Conservation (phyloP, 2,797 vertebrate species). For the Peromyscus attwateri region DNA sequence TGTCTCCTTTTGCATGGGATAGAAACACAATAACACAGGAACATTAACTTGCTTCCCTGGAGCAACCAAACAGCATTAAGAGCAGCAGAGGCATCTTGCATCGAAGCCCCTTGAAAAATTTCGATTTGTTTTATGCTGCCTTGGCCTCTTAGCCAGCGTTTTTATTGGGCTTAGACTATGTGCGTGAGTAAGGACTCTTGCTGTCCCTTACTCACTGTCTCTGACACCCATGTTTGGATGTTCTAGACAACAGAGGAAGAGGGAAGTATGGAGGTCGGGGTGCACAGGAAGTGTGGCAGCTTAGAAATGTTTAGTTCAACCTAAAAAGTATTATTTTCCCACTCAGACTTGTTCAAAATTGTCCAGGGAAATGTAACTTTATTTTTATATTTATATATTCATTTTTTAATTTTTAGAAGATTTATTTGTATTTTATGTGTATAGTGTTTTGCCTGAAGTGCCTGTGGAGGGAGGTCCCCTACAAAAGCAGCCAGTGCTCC, state of each 20-base stretch:
- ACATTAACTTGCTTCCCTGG: slow-evolving; percentile 68
- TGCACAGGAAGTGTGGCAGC: background rate
- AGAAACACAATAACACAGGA: slow-evolving; percentile 78
- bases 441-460: background rate
- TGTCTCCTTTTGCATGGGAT: slow-evolving; percentile 72
- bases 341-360: background rate
- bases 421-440: background rate
- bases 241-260: background rate
- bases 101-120: background rate
- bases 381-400: background rate
- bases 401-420: background rate
- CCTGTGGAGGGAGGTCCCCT: background rate
- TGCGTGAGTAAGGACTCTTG: background rate
- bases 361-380: background rate
- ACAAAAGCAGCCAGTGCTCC: background rate
- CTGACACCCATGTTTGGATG: background rate
- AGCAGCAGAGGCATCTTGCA: slow-evolving; percentile 32
- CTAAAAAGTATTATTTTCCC: background rate
- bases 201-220: background rate
- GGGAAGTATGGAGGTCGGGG: background rate
- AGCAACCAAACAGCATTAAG: background rate
- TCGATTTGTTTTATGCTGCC: background rate
- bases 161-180: background rate
- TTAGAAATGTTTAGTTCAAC: background rate
- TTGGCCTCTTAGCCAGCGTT: background rate